Evolutionary conservation across 1,140 invertebrate genomes (phyloP).

Genomic region (Saccostrea cuccullata): DNA sequence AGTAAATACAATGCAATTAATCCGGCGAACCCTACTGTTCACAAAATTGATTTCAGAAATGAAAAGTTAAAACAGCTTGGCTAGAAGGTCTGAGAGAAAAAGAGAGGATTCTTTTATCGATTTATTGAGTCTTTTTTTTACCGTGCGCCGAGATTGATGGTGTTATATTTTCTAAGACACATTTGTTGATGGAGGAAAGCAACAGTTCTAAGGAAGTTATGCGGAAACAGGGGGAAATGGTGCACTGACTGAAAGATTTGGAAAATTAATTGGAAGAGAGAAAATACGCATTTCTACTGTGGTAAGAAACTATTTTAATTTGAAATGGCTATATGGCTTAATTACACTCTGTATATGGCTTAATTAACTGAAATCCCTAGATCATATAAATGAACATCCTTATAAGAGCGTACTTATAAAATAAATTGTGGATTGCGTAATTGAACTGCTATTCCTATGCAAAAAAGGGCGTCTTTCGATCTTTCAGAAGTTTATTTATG

Average conservation of each 20-base stretch:
- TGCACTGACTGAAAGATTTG: neutral
- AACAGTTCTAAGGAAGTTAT: neutral
- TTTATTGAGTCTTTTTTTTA: conserved; percentile 4
- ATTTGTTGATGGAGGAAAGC: neutral
- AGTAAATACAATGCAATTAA: no score
- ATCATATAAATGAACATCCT: no score
- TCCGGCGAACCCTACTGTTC: no score
- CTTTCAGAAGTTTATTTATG: no score
- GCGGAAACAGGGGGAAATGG: neutral
- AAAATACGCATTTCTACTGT: neutral
- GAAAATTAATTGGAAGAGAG: neutral
- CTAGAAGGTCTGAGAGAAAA: neutral
- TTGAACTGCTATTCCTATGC: no score
- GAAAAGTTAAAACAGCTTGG: neutral
- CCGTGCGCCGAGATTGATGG: neutral
- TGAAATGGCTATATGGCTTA: no score
- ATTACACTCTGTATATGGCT: no score
- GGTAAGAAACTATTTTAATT: neutral
- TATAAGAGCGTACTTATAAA: no score
- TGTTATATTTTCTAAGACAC: neutral
- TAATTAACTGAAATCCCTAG: no score
- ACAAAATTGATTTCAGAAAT: neutral
- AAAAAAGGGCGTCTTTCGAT: no score
- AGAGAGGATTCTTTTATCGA: neutral
- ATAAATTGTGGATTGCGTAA: no score